These are phyloP conservation scores for Mormyrops attenuatus DNA, from an alignment of 2,797 vertebrate genomes.

Conservation along the genomic window DNA sequence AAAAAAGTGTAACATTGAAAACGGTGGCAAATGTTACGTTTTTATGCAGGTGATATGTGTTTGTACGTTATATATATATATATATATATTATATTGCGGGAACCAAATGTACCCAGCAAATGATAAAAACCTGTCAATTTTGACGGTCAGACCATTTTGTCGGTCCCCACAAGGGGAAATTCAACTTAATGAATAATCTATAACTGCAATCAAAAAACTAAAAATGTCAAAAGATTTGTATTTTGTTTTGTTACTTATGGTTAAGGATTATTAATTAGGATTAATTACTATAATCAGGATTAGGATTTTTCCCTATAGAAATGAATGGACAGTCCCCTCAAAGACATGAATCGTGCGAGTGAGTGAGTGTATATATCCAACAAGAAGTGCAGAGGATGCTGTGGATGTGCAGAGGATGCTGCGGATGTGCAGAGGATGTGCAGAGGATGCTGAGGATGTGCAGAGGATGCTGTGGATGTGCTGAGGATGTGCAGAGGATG, in stretches of 20 bases:
- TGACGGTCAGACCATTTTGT: neutral
- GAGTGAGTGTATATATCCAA: neutral
- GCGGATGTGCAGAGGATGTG: neutral
- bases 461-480: too few species aligned
- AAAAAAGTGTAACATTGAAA: neutral
- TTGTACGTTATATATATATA: neutral
- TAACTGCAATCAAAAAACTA: neutral
- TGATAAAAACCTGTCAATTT: neutral
- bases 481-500: too few species aligned
- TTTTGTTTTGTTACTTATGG: neutral
- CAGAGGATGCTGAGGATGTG: too few species aligned
- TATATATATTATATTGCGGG: neutral
- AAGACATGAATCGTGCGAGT: neutral
- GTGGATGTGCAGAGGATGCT: neutral
- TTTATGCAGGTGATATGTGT: neutral
- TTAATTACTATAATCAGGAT: neutral
- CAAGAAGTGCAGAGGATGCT: neutral
- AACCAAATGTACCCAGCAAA: neutral
- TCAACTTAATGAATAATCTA: neutral
- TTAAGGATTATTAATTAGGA: neutral
- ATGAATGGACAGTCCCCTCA: neutral
- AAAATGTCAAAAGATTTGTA: neutral
- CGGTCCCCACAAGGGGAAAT: neutral
- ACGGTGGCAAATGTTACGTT: neutral
- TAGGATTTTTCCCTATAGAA: neutral